Conservation (phyloP, 1,140 invertebrate genomes). For the Luehdorfia chinensis region DNA sequence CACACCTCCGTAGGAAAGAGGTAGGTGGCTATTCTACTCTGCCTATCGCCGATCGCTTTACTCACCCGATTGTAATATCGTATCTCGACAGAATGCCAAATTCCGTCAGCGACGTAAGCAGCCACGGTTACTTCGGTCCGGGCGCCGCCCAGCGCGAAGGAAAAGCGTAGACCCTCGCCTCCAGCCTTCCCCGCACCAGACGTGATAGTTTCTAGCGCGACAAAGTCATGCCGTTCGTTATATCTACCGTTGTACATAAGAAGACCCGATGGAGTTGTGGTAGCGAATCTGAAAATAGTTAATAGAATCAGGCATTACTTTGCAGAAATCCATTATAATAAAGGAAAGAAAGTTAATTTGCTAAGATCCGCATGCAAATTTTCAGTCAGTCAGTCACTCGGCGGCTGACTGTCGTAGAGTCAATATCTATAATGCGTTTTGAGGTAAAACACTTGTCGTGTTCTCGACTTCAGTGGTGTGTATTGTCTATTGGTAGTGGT, state of each 20-base stretch:
- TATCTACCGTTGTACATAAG: conserved; percentile 97
- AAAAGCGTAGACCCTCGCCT: conserved; percentile 88
- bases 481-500: no score
- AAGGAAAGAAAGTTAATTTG: no score
- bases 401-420: no score
- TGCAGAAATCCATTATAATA: no score
- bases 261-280: conserved; percentile 88
- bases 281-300: conserved; percentile 84
- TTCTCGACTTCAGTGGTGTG: no score
- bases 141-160: conserved; percentile 91
- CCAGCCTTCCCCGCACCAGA: conserved; percentile 79
- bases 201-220: conserved; percentile 91
- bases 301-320: no score
- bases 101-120: conserved; percentile 89
- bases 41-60: no score
- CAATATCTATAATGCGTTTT: no score
- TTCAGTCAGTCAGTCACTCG: no score
- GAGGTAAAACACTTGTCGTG: no score
- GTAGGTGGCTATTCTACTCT: no score
- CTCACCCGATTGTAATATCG: conserved; percentile 91
- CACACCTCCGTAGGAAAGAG: no score
- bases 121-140: conserved; percentile 85
- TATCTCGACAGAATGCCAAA: conserved; percentile 95
- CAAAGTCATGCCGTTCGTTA: conserved; percentile 96
- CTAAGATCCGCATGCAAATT: background rate